These are phyloP conservation scores for Pammene aurita DNA, from an alignment of 2,888 invertebrate genomes.

Conservation along the genomic window DNA sequence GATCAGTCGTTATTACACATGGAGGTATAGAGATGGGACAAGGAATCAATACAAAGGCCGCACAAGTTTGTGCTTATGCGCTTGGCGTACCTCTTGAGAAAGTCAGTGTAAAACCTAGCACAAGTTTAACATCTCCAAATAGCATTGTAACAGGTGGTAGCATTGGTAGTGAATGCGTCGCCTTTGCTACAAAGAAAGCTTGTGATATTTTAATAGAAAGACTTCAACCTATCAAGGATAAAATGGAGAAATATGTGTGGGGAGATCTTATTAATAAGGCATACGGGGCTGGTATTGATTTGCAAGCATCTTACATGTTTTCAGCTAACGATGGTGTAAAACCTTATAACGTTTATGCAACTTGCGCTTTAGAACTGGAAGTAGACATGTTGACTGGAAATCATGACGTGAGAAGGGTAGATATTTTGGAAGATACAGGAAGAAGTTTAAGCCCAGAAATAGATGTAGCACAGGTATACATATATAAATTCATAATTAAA, in stretches of 20 bases:
- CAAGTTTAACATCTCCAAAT: slow-evolving; percentile 82
- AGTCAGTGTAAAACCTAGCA: slow-evolving; percentile 83
- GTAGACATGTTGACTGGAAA: slow-evolving; percentile 91
- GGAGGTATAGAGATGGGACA: slow-evolving; percentile 89
- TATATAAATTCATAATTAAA: neutral
- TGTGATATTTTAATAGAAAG: slow-evolving; percentile 57
- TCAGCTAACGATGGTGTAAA: slow-evolving; percentile 66
- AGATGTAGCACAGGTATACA: slow-evolving; percentile 86
- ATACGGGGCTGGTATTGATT: slow-evolving; percentile 72
- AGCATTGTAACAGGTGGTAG: slow-evolving; percentile 83
- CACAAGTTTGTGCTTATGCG: slow-evolving; percentile 87
- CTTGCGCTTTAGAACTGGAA: slow-evolving; percentile 86
- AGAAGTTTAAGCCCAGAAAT: slow-evolving; percentile 86
- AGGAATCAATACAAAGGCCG: slow-evolving; percentile 89
- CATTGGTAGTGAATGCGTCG: slow-evolving; percentile 81
- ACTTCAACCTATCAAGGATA: slow-evolving; percentile 70
- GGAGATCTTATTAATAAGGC: slow-evolving; percentile 80
- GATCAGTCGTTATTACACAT: slow-evolving; percentile 85
- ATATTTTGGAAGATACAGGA: slow-evolving; percentile 88
- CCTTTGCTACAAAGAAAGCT: slow-evolving; percentile 52
- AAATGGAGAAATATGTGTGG: slow-evolving; percentile 81
- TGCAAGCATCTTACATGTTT: slow-evolving; percentile 80
- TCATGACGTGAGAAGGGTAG: slow-evolving; percentile 84
- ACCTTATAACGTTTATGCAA: slow-evolving; percentile 83
- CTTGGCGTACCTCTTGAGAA: slow-evolving; percentile 85